Evolutionary conservation across 1,140 invertebrate genomes (phyloP).

Genomic region (Nephila pilipes): DNA sequence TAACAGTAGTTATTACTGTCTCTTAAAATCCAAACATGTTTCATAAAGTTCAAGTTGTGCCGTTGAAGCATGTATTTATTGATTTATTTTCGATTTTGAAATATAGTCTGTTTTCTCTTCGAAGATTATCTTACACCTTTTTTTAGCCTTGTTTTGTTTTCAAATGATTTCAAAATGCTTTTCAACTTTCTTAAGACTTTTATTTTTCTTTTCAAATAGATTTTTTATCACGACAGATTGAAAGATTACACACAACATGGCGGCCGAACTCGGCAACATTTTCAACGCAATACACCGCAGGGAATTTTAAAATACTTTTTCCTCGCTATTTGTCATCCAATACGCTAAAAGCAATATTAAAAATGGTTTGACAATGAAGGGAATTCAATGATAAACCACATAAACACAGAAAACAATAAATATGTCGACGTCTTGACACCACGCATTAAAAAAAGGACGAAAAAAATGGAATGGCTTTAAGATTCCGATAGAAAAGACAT

Average conservation of each 20-base stretch:
- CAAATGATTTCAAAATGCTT: too few species aligned
- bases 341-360: conserved; percentile 42
- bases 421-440: conserved; percentile 33
- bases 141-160: too few species aligned
- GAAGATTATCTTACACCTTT: too few species aligned
- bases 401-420: conserved; percentile 65
- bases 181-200: background rate
- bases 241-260: background rate
- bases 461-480: conserved; percentile 33
- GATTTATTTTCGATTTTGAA: too few species aligned
- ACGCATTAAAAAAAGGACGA: background rate
- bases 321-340: conserved; percentile 41
- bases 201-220: background rate
- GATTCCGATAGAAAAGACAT: conserved; percentile 46
- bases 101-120: too few species aligned
- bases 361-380: conserved; percentile 40
- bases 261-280: background rate
- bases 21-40: too few species aligned
- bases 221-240: background rate
- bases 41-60: too few species aligned
- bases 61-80: too few species aligned
- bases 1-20: too few species aligned
- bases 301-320: conserved; percentile 38
- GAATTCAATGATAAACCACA: conserved; percentile 56
- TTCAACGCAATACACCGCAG: background rate